Percentiles rank a stretch among this genome's conserved stretches.
phyloP scores from a whole-genome alignment of 2,888 invertebrate genomes.

The Rhyacophila evoluta region DNA sequence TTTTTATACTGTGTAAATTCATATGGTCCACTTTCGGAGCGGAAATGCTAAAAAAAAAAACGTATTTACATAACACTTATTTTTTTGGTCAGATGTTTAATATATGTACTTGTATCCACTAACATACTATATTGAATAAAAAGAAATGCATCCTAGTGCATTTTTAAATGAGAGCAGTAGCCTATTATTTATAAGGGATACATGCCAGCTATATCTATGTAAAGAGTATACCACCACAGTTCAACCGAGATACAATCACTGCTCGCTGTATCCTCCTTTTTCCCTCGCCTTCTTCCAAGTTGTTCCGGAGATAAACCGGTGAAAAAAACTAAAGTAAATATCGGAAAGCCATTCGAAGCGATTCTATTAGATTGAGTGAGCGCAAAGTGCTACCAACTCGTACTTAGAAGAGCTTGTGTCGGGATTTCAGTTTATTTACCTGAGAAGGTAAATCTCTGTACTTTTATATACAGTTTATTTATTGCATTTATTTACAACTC shows the following conservation, averaged over 20 bases:
- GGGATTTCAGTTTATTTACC: background rate
- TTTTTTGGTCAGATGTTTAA: no score
- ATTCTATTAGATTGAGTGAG: conserved; percentile 69
- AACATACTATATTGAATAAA: no score
- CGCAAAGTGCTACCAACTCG: conserved; percentile 56
- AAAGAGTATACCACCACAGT: background rate
- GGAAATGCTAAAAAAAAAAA: no score
- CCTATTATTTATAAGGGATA: no score
- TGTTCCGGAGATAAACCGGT: conserved; percentile 42
- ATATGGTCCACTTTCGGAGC: no score
- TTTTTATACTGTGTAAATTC: no score
- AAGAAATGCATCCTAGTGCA: no score
- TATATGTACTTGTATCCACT: no score
- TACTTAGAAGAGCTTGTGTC: background rate
- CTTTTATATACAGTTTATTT: background rate
- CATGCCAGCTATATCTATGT: background rate
- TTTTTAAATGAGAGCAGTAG: no score
- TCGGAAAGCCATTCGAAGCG: conserved; percentile 69
- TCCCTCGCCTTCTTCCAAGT: background rate
- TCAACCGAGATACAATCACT: conserved; percentile 38
- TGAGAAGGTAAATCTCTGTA: background rate
- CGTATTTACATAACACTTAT: no score
- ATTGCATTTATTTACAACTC: no score
- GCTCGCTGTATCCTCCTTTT: conserved; percentile 15
- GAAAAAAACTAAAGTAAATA: conserved; percentile 61